Evolutionary conservation across 2,113 vertebrate species (phyloP), one percentile per base, ranked within the genome.

Genomic region (Axis porcinus): DNA sequence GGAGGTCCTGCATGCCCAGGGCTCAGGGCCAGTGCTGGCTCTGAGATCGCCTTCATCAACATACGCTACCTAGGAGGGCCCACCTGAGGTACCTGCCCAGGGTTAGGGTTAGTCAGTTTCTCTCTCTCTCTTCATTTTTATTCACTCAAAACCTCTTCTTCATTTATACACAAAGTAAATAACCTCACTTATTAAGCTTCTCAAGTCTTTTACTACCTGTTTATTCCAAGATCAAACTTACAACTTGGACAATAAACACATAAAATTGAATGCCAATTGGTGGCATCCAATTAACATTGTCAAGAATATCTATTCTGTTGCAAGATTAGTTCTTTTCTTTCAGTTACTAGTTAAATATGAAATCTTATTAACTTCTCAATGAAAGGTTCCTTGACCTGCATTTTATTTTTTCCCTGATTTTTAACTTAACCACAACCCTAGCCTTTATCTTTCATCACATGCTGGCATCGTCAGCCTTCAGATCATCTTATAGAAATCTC

Each of bases 211-310:
- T 81, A 19, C 17, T 40, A 70, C 33, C 33, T 43, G 17, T 86
- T 95, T 94, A 97, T 90, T 96, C 76, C 23, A 92, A 64, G 43
- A 94, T 45, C 54, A 96, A 78, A 92, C 95, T 74, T 92, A 97
- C 43, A 95, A 83, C 27, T 62, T 94, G 40, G 36, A 93, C 76
- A 94, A 96, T 81, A 96, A 94, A 58, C 78, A 2, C 14, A 70
- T 95, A 74, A 95, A 94, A 52, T 47, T 16, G 23, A 95, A 91
- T 97, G 52, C 17, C 30, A 74, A 4, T 58, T 81, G 76, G n/a
- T 96, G 54, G 25, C 67, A 79, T 89, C 45, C 64, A 76, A 88
- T 79, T 62, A 89, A 84, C 45, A 79, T 95, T 89, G 89, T 89
- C 86, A 95, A 52, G 57, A 87, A 60, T 36, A 83, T 89, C 58